A percentile compares a stretch with the other conserved stretches of the same genome.
Evolutionary conservation across 2,113 vertebrate genomes (phyloP).

Genomic region (Microcebus tavaratra): DNA sequence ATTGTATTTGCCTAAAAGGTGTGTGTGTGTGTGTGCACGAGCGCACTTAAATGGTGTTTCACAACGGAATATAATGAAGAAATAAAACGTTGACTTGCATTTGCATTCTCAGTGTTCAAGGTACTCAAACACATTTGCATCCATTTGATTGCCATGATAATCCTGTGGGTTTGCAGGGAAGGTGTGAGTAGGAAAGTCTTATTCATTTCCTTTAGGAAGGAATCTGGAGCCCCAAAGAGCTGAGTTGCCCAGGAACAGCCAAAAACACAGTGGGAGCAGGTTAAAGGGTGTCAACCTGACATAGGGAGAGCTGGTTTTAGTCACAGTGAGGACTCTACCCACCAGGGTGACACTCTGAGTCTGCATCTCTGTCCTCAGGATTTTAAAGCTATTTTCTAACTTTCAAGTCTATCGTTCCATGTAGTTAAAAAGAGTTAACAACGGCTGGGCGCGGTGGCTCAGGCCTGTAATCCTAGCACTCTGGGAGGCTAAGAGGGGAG

Average conservation of each 20-base stretch:
- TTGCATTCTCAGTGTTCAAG: background rate
- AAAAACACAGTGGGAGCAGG: background rate
- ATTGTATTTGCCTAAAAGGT: background rate
- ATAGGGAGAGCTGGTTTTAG: background rate
- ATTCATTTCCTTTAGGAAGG: background rate
- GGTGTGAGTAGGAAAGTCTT: fast-evolving
- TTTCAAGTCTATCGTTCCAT: background rate
- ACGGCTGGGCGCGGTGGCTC: too few species aligned
- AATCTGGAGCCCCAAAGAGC: background rate
- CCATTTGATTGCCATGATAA: background rate
- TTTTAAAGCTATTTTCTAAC: background rate
- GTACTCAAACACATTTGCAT: background rate
- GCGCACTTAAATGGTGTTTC: background rate
- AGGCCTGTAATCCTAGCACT: too few species aligned
- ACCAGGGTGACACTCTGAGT: background rate
- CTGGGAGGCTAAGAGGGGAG: too few species aligned
- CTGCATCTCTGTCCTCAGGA: background rate
- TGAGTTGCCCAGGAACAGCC: background rate
- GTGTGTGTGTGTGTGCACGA: background rate
- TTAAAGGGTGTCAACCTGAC: background rate
- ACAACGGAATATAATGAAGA: background rate
- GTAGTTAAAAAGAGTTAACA: background rate
- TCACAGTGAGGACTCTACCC: background rate
- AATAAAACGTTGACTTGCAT: background rate
- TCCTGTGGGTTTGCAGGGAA: background rate